These are phyloP conservation scores for Cheumatopsyche charites DNA, from an alignment of 1,140 invertebrate species.

Conservation along the genomic window DNA sequence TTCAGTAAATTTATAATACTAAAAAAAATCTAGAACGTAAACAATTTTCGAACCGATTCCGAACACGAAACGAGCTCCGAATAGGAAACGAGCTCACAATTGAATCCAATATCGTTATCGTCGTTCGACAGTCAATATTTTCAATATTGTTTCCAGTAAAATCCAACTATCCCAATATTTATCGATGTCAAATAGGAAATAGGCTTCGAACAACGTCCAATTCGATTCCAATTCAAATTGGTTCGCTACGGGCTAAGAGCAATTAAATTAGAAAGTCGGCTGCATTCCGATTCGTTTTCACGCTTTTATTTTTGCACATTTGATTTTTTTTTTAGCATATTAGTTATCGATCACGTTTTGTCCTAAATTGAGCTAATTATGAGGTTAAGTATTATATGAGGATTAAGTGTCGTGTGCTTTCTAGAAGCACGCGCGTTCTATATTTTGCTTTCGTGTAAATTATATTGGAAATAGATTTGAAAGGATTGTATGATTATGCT, in stretches of 20 bases:
- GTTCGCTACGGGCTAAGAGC: background rate
- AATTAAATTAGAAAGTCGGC: slow-evolving; percentile 10
- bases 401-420: slow-evolving; percentile 9
- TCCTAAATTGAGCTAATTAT: background rate
- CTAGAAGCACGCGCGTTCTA: background rate
- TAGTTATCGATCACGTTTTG: slow-evolving; percentile 7
- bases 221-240: too few species aligned
- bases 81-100: background rate
- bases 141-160: too few species aligned
- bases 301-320: background rate
- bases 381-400: background rate
- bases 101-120: slow-evolving; percentile 3
- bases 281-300: background rate
- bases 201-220: too few species aligned
- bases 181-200: too few species aligned
- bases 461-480: too few species aligned
- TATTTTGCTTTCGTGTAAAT: background rate
- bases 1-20: too few species aligned
- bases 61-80: too few species aligned
- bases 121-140: background rate
- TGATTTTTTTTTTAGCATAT: background rate
- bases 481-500: too few species aligned
- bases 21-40: too few species aligned
- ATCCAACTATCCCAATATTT: too few species aligned
- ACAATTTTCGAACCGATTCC: too few species aligned